A percentile compares a stretch with the other conserved stretches of the same genome.
Conservation (phyloP, 2,888 invertebrate species). For the Drosophila aldrichi region DNA sequence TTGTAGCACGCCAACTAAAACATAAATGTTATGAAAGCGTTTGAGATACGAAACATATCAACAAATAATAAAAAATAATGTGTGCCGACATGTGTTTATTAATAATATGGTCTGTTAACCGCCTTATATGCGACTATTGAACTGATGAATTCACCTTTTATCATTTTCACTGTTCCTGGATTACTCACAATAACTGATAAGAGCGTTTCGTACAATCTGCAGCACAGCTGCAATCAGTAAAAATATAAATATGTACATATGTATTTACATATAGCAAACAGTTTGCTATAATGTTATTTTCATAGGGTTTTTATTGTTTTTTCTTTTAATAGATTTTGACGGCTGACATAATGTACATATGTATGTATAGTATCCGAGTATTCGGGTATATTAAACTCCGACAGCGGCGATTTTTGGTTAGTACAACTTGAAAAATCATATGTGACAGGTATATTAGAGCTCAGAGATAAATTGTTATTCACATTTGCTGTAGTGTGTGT, state of each 20-base stretch:
- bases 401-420: neutral
- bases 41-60: constrained; percentile 13
- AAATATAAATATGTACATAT: neutral
- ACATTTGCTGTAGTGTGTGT: too few relatives aligned
- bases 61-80: constrained; percentile 8
- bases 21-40: constrained; percentile 36
- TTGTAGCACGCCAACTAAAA: constrained; percentile 33
- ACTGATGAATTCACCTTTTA: constrained; percentile 32
- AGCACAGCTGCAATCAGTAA: neutral
- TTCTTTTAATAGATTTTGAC: neutral
- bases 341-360: neutral
- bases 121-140: constrained; percentile 52
- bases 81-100: constrained; percentile 24
- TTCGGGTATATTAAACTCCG: neutral
- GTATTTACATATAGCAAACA: neutral
- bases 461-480: too few relatives aligned
- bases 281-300: neutral
- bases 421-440: neutral
- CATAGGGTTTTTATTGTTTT: neutral
- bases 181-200: constrained; percentile 34
- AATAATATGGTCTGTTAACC: constrained; percentile 43
- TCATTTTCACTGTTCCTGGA: neutral
- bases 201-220: neutral
- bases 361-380: neutral
- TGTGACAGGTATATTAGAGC: neutral